Percentiles rank a stretch among this genome's conserved stretches.
These are phyloP conservation scores for Bombyx mori DNA, from an alignment of 1,140 invertebrate genomes.

Conservation along the genomic window ASM3026992v2 NC_085117.1:12061001-12061500, in stretches of 20 bases:
- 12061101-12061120: slow-evolving; percentile 85
- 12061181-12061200: slow-evolving; percentile 72
- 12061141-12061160: slow-evolving; percentile 80
- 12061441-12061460: not conserved
- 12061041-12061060: too few species aligned
- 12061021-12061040: too few species aligned
- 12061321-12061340: slow-evolving; percentile 28
- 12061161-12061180: slow-evolving; percentile 81
- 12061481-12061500: too few species aligned
- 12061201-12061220: slow-evolving; percentile 72
- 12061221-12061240: slow-evolving; percentile 67
- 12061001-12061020: too few species aligned
- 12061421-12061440: not conserved
- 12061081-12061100: slow-evolving; percentile 15
- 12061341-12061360: slow-evolving; percentile 10
- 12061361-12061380: not conserved
- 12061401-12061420: too few species aligned
- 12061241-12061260: slow-evolving; percentile 35
- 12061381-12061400: slow-evolving; percentile 9
- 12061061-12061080: not conserved
- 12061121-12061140: slow-evolving; percentile 85
- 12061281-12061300: slow-evolving; percentile 24
- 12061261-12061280: slow-evolving; percentile 43
- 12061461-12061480: not conserved
- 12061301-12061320: slow-evolving; percentile 40